Conservation (phyloP, 2,113 vertebrate genomes). For the Ceratotherium simum region DNA sequence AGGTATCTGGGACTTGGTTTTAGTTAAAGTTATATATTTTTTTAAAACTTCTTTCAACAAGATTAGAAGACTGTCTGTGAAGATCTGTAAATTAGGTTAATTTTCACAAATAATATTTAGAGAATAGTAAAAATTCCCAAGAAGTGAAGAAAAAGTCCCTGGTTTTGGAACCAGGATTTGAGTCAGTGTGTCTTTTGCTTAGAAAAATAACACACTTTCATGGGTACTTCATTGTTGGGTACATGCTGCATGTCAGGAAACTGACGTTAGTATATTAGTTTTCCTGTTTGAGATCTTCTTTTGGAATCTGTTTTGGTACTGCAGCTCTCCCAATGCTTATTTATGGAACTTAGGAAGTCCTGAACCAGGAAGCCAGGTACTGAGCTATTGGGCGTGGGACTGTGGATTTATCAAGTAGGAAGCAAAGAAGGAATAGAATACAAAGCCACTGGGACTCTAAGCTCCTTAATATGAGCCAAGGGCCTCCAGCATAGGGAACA, state of each 20-base stretch:
- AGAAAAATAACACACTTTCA: background rate
- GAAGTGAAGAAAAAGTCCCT: conserved; percentile 30
- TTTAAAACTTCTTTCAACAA: background rate
- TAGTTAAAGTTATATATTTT: conserved; percentile 39
- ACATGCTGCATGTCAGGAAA: background rate
- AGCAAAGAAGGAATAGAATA: background rate
- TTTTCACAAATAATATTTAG: conserved; percentile 50
- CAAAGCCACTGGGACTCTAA: background rate
- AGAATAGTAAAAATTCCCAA: conserved; percentile 49
- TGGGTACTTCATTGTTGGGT: background rate
- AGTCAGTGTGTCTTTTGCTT: background rate
- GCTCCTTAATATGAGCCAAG: background rate
- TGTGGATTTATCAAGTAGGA: background rate
- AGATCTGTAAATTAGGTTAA: conserved; percentile 51
- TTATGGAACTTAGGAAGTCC: conserved; percentile 37
- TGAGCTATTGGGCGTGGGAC: background rate
- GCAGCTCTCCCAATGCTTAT: background rate
- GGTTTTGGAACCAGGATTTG: conserved; percentile 18
- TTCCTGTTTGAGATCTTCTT: background rate
- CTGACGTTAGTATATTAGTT: background rate
- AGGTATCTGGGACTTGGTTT: conserved; percentile 22
- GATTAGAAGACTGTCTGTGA: conserved; percentile 4
- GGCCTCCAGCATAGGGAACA: background rate
- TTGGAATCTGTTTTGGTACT: background rate
- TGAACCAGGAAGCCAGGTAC: background rate